Conservation (phyloP, 2,797 vertebrate genomes). For the Neoniphon sammara region DNA sequence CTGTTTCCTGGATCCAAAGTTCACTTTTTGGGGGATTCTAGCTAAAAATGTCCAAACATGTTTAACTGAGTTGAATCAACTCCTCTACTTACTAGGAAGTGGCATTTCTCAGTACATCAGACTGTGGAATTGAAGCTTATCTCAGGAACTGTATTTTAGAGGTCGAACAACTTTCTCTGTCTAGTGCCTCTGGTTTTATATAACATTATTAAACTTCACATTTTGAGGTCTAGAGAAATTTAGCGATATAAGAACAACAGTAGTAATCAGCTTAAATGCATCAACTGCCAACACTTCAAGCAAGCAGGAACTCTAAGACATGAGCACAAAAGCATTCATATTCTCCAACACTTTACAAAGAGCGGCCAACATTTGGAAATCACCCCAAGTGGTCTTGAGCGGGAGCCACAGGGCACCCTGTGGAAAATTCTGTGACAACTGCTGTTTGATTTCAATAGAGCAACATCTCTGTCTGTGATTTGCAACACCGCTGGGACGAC, state of each 20-base stretch:
- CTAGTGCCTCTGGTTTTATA: too few relatives aligned
- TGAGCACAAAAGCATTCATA: slow-evolving; percentile 1
- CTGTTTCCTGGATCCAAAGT: too few relatives aligned
- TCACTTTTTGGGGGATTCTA: too few relatives aligned
- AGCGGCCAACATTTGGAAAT: slow-evolving; percentile 54
- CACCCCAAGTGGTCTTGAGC: slow-evolving; percentile 1
- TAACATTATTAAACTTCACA: too few relatives aligned
- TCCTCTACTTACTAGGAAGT: too few relatives aligned
- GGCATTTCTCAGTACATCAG: too few relatives aligned
- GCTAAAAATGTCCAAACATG: too few relatives aligned
- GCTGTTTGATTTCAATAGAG: slow-evolving; percentile 45
- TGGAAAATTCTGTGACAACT: slow-evolving; percentile 26
- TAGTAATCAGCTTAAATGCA: not conserved
- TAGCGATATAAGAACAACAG: not conserved
- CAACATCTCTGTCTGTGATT: slow-evolving; percentile 16
- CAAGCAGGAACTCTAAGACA: not conserved
- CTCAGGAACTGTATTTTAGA: too few relatives aligned
- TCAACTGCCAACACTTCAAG: not conserved
- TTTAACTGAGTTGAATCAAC: too few relatives aligned
- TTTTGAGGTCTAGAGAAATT: not conserved
- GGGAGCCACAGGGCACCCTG: slow-evolving; percentile 8
- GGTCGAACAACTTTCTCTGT: too few relatives aligned
- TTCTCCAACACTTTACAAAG: slow-evolving; percentile 46
- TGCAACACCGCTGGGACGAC: slow-evolving; percentile 41
- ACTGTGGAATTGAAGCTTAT: too few relatives aligned